Conservation (phyloP, 1,140 invertebrate species). For the Drosophila fuyamai region DNA sequence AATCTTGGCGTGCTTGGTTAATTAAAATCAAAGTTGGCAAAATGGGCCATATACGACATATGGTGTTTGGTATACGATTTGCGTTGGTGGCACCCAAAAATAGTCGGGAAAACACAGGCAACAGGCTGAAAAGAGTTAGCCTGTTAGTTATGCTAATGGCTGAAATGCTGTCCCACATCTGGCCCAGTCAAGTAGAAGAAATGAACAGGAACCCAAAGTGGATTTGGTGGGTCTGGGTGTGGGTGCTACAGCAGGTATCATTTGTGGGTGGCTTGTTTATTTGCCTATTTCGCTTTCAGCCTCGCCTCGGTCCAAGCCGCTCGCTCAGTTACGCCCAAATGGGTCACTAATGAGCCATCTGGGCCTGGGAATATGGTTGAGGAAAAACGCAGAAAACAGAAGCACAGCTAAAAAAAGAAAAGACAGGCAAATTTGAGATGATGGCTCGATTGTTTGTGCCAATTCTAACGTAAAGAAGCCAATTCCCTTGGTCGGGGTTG, state of each 20-base stretch:
- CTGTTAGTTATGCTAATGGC: conserved; percentile 58
- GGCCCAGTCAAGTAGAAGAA: conserved; percentile 35
- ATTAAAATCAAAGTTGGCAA: conserved; percentile 32
- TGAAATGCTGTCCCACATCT: conserved; percentile 18
- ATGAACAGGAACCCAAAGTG: conserved; percentile 23
- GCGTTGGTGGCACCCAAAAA: conserved; percentile 41
- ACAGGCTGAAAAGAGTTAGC: background rate
- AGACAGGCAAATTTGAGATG: conserved; percentile 41
- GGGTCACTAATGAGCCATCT: conserved; percentile 73
- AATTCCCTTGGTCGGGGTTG: conserved; percentile 34
- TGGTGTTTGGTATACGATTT: conserved; percentile 33
- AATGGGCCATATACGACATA: conserved; percentile 3
- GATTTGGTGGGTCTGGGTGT: background rate
- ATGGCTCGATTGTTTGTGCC: conserved; percentile 81
- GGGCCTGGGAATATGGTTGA: conserved; percentile 53
- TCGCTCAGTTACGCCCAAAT: conserved; percentile 78
- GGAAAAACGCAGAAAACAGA: conserved; percentile 32
- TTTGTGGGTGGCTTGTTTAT: conserved; percentile 29
- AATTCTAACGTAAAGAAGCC: conserved; percentile 80
- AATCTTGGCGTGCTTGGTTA: conserved; percentile 25
- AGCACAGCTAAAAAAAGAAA: background rate
- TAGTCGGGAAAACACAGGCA: conserved; percentile 44
- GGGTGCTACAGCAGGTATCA: conserved; percentile 18
- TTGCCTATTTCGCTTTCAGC: conserved; percentile 14
- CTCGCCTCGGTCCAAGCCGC: conserved; percentile 57